These are phyloP conservation scores for Takifugu rubripes DNA, from an alignment of 2,797 vertebrate genomes.

Conservation along the genomic window DNA sequence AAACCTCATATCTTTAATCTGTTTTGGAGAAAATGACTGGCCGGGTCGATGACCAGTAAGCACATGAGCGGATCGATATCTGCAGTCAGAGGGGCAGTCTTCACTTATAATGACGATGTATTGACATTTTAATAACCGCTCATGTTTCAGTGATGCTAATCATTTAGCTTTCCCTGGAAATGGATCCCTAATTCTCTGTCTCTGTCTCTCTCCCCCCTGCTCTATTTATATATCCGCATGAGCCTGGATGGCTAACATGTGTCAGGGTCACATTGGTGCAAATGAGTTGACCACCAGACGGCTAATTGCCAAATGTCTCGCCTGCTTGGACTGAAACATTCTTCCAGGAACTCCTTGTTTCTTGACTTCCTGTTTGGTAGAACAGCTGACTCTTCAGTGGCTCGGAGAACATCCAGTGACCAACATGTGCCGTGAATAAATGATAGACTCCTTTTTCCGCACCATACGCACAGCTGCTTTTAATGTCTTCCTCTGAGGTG, in stretches of 20 bases:
- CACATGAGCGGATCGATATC: slow-evolving; percentile 70
- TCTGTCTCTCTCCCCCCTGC: background rate
- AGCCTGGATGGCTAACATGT: slow-evolving; percentile 13
- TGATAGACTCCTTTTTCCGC: slow-evolving; percentile 40
- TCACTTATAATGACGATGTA: slow-evolving; percentile 78
- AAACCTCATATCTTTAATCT: slow-evolving; percentile 67
- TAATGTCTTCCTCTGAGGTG: background rate
- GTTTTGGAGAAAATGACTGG: slow-evolving; percentile 69
- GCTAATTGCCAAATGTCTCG: slow-evolving; percentile 6
- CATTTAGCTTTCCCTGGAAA: slow-evolving; percentile 63
- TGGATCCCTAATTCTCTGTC: slow-evolving; percentile 25
- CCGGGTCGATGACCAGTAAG: slow-evolving; percentile 71
- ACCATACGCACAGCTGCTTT: slow-evolving; percentile 13
- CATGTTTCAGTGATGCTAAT: slow-evolving; percentile 75
- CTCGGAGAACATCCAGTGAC: slow-evolving; percentile 25
- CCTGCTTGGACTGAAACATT: too few relatives aligned
- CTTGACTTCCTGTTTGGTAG: background rate
- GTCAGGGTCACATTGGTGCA: slow-evolving; percentile 21
- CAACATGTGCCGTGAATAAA: slow-evolving; percentile 64
- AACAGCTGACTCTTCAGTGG: background rate
- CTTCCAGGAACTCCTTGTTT: background rate
- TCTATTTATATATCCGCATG: slow-evolving; percentile 11
- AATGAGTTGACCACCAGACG: slow-evolving; percentile 9
- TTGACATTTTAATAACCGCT: slow-evolving; percentile 79
- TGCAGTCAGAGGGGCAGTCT: slow-evolving; percentile 73